These are phyloP conservation scores for Lindbergichthys nudifrons DNA, from an alignment of 2,797 vertebrate genomes.

Conservation along the genomic window DNA sequence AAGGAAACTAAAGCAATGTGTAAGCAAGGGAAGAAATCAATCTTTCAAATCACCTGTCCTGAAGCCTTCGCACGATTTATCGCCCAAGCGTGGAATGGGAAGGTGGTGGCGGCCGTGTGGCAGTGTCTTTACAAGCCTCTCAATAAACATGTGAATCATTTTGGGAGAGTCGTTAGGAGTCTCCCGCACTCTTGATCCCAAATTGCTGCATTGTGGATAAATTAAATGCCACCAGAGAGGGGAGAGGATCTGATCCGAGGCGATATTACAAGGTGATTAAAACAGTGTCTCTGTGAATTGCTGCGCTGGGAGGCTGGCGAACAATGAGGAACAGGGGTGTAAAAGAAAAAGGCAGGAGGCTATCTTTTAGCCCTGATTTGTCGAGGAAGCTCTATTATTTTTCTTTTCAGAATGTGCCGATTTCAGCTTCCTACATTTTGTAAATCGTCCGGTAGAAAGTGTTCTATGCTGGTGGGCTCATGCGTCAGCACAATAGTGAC, in stretches of 20 bases:
- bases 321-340: conserved; percentile 21
- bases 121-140: conserved; percentile 55
- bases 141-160: conserved; percentile 72
- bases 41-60: conserved; percentile 75
- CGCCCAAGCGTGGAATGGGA: conserved; percentile 29
- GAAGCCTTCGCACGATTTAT: conserved; percentile 67
- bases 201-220: conserved; percentile 61
- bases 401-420: conserved; percentile 21
- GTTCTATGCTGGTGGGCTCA: conserved; percentile 2
- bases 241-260: conserved; percentile 29
- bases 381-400: conserved; percentile 33
- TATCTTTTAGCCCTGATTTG: conserved; percentile 45
- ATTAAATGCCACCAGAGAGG: conserved; percentile 44
- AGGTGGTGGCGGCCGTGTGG: neutral
- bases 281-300: conserved; percentile 50
- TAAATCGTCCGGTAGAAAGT: conserved; percentile 20
- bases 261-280: conserved; percentile 66
- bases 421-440: conserved; percentile 34
- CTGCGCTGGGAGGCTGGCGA: conserved; percentile 38
- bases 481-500: conserved; percentile 37
- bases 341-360: conserved; percentile 29
- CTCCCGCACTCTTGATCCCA: conserved; percentile 36
- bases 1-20: conserved; percentile 73
- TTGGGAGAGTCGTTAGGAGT: conserved; percentile 44
- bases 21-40: conserved; percentile 71